Evolutionary conservation across 2,113 vertebrate species (phyloP), one percentile per base, ranked within the genome.

Genomic region (Tringa solitaria): DNA sequence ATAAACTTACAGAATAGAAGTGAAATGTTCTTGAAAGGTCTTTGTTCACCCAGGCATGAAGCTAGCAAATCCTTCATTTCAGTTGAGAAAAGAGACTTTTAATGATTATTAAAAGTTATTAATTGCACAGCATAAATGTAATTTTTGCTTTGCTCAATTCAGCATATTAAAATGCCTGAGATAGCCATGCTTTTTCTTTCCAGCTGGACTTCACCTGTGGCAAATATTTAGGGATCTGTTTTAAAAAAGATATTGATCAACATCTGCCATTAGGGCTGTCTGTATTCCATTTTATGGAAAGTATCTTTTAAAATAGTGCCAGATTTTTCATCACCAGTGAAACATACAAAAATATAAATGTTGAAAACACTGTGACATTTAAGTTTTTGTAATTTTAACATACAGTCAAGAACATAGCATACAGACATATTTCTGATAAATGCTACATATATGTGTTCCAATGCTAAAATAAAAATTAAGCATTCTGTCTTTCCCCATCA

Each of bases 1-100:
- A 82, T 82, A 95, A 91, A 93, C 92, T 95, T 95, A 95, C 35
- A 89, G 68, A 92, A 81, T 14, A 87, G 74, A 12, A 93, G 21
- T 70, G 64, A 59, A 90, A 93, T 82, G 20, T 91, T 97, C 92
- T 90, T 91, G 53, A 87, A 69, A 97, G 53, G 89, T 68, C 95
- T 89, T 73, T 94, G 48, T 61, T 95, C 84, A 60, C 37, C 59
- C n/a, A 90, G 48, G 35, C 23, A 43, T 67, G 87, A 93, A 97
- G 27, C 6, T 54, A 86, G 37, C 61, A 82, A 94, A 28, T 51
- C 24, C 33, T 89, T 32, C 24, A 87, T 87, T 93, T 88, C 69
- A 91, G 56, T 68, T 51, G 32, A 86, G 48, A 59, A 68, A 46
- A 54, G 20, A 95, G 35, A 72, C 30, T 76, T 83, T 69, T 33